Base-by-base conservation (phyloP, 2,113 vertebrate genomes). In the Gasterosteus nipponicus region DNA sequence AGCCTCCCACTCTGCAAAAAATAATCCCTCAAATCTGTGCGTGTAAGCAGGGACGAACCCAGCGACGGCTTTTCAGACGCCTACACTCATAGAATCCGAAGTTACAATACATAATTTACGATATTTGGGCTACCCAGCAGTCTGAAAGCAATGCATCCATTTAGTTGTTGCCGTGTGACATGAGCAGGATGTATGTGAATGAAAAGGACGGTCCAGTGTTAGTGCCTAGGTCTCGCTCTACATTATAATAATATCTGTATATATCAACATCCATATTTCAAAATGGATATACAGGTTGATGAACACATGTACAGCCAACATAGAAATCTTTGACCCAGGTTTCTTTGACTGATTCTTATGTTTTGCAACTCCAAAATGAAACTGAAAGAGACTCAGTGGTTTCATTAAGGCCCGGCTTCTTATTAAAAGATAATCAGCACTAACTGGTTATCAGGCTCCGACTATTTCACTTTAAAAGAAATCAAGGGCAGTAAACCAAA, bases 291-390 rank as follows among this genome's bases (percentile, higher is more conserved):
- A 10, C 73, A 59, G 60, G 29, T 26, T 19, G 62, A 58, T 22
- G 18, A 65, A 33, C 47, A 35, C 54, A 51, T 10, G 14, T 7
- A 44, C 6, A 58, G 62, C 31, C 14, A 16, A 69, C 44, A 3
- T 76, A 11, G 19, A 53, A 61, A 76, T 51, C 41, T 47, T 14
- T 49, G 3, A 61, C 49, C 3, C 3, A 51, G 49, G 22, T 66
- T 35, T 60, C 60, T 59, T 26, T 51, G 16, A 12, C 42, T n/a
- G 18, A 69, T 57, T 70, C 59, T 58, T 22, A 58, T 19, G 33
- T 67, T 70, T 42, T 66, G 33, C 1, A 19, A 63, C 66, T 47
- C 19, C n/a, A 31, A 66, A 75, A 67, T 69, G 31, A 80, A 69
- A 33, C 19, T 44, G 29, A n/a, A 53, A 33, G 19, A 53, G 31